Evolutionary conservation across 2,888 invertebrate species (phyloP), one percentile per base, ranked within the genome.

Genomic region (Bedellia somnulentella): DNA sequence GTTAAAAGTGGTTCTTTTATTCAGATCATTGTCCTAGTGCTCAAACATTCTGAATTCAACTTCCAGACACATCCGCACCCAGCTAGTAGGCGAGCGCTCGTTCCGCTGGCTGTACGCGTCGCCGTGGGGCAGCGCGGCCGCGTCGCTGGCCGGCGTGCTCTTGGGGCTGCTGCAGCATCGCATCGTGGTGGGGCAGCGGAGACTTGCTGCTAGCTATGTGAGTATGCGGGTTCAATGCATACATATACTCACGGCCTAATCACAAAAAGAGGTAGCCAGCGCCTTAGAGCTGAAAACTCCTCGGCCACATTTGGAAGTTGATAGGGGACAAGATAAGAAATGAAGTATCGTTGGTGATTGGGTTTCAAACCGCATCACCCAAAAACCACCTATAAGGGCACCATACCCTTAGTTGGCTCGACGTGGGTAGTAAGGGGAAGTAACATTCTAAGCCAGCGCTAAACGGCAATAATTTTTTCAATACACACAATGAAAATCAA

Each of bases 61-160:
- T n/a, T 31, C 8, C 42, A 64, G 64, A 26, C 40, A 44, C 11
- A 47, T 55, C 39, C 49, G 54, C 5, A 36, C 28, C 1, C 42
- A 47, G 38, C 58, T 50, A 39, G 27, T 26, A 0, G 49, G 45
- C 4, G 46, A 46, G 36, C 35, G 37, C 2, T 61, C 62, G 1
- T 64, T 63, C 46, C 40, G 28, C 6, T 56, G 55, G 52, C 38
- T 58, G 33, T 66, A 29, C 29, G 23, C 15, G 11, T 36, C 42
- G 29, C 21, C 66, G 30, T 61, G 67, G 63, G 51, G 56, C 47
- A 52, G 58, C 32, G 44, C 60, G 29, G 64, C 64, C 1, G 41
- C 62, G 11, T 46, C 54, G 0, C 42, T 67, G 2, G 31, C 55
- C 2, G 64, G 64, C 1, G 36, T 62, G 1, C 24, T 53, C 14